Evolutionary conservation across 2,797 vertebrate species (phyloP).

Genomic region (Astyanax mexicanus): DNA sequence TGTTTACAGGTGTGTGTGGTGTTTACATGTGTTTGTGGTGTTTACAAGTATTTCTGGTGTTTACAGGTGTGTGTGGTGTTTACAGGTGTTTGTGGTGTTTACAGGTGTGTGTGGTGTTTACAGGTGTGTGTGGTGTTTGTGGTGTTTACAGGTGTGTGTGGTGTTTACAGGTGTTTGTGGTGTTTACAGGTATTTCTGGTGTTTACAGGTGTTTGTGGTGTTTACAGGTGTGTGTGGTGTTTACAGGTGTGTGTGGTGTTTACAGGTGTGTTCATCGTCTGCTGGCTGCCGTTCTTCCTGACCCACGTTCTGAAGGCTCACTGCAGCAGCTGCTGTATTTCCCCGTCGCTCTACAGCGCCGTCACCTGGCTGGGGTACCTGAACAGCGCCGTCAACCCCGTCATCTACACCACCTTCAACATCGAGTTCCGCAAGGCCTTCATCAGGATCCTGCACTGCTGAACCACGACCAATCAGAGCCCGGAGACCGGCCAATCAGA

Average conservation of each 20-base stretch:
- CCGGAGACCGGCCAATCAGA: conserved; percentile 30
- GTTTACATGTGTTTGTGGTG: too few relatives aligned
- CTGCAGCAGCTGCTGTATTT: conserved; percentile 81
- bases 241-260: not conserved
- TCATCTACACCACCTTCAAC: conserved; percentile 84
- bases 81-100: too few relatives aligned
- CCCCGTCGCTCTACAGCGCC: conserved; percentile 75
- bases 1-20: too few relatives aligned
- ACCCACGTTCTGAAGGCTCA: conserved; percentile 81
- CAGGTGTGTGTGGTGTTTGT: too few relatives aligned
- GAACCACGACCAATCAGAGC: conserved; percentile 50
- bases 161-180: too few relatives aligned
- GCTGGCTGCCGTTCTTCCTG: conserved; percentile 84
- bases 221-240: too few relatives aligned
- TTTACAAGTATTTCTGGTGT: too few relatives aligned
- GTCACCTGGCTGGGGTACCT: conserved; percentile 82
- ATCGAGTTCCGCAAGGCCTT: conserved; percentile 82
- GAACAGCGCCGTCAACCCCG: conserved; percentile 82
- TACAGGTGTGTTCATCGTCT: conserved; percentile 83
- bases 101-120: too few relatives aligned
- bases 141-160: too few relatives aligned
- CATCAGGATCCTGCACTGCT: conserved; percentile 82
- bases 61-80: too few relatives aligned
- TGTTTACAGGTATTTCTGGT: too few relatives aligned
- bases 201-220: too few relatives aligned